These are phyloP conservation scores for Silurus lanzhouensis DNA, from an alignment of 2,797 vertebrate genomes.

Conservation along the genomic window DNA sequence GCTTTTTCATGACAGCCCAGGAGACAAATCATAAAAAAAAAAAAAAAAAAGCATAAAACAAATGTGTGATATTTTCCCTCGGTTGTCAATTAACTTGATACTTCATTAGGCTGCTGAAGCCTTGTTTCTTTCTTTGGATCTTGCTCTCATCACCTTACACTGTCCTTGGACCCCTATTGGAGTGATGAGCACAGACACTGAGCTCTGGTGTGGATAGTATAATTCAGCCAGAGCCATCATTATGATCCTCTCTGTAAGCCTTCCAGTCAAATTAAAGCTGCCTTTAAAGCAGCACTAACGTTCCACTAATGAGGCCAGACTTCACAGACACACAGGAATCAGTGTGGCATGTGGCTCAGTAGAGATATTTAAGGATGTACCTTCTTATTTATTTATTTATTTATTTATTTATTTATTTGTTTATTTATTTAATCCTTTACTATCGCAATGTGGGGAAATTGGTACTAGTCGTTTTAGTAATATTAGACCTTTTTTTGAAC, in stretches of 20 bases:
- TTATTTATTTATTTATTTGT: neutral
- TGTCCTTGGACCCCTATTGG: constrained; percentile 28
- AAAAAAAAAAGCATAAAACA: neutral
- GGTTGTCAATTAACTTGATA: constrained; percentile 25
- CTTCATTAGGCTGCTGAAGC: constrained; percentile 10
- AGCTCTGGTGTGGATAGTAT: constrained; percentile 24
- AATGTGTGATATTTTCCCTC: neutral
- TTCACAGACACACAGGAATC: constrained; percentile 60
- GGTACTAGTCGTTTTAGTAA: neutral
- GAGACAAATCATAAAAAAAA: neutral
- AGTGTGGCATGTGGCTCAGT: constrained; percentile 59
- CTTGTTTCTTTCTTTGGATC: constrained; percentile 18
- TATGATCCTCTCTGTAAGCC: constrained; percentile 50
- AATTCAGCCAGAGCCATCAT: constrained; percentile 51
- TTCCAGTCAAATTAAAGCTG: constrained; percentile 51
- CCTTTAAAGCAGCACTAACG: constrained; percentile 60
- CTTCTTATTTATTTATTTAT: constrained; percentile 31
- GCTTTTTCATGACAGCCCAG: neutral
- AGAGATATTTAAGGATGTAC: constrained; percentile 52
- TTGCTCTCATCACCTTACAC: constrained; percentile 29
- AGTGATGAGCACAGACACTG: constrained; percentile 20
- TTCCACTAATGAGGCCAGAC: constrained; percentile 63
- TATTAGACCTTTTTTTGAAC: neutral
- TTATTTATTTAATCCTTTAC: constrained; percentile 56
- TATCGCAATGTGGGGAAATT: neutral